Evolutionary conservation across 2,113 vertebrate species (phyloP), one percentile per base, ranked within the genome.

Genomic region (Amphiprion ocellaris): DNA sequence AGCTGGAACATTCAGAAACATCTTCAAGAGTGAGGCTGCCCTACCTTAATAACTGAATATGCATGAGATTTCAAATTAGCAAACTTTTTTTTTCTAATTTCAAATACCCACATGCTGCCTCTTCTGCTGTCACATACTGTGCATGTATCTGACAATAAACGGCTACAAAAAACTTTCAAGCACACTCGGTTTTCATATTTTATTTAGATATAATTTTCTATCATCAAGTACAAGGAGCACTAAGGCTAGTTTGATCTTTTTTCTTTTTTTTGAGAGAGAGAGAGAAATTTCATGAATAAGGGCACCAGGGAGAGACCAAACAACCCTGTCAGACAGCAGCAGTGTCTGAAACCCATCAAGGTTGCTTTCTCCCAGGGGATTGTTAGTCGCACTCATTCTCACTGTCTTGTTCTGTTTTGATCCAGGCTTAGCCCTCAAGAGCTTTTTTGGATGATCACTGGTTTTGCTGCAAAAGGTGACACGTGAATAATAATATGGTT

Each of bases 401-500:
- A 37, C 74, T 52, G 77, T 83, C 81, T 86, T 83, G 81, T 87
- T 88, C 52, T 58, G 81, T 80, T 91, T 81, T 89, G 89, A 93
- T 91, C 84, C 83, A 73, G 73, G 77, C 83, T 92, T 77, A 81
- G 85, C 71, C 78, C 70, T 77, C 83, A 77, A 77, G 80, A 69
- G 83, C 84, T 87, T 81, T 88, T 68, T 87, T 69, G 81, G 83
- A 83, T 82, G 77, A 88, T 87, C 87, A 70, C 56, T 87, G 70
- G 72, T 81, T 83, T 82, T 70, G 72, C 77, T 75, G 84, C 72
- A 64, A 89, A 86, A 86, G 84, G 88, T 89, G 81, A 89, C 73
- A 90, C 86, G 84, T 91, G 81, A 90, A 89, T 90, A 87, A 87
- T 88, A 70, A 90, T 84, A 49, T 77, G 60, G 79, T 87, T 89